phyloP scores from a whole-genome alignment of 2,888 invertebrate species.

The Halictus ligatus region DNA sequence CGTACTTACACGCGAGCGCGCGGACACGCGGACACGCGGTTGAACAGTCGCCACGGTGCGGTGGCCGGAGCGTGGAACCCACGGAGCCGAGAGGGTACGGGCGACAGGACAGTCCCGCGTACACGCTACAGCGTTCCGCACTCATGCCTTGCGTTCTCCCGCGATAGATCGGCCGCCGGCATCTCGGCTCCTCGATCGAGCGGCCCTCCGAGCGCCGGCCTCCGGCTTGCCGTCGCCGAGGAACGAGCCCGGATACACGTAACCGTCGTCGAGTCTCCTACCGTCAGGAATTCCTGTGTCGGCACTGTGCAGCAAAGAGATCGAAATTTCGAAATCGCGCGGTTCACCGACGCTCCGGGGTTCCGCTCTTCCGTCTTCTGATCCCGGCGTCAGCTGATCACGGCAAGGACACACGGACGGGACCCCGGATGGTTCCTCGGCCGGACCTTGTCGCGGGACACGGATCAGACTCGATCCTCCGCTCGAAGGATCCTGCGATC shows the following conservation, averaged over 20 bases:
- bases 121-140: conserved; percentile 79
- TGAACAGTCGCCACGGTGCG: conserved; percentile 52
- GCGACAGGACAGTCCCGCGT: conserved; percentile 82
- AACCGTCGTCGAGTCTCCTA: background rate
- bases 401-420: no score
- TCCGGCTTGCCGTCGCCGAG: conserved; percentile 26
- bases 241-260: conserved; percentile 1
- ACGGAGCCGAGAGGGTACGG: conserved; percentile 73
- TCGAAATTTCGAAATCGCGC: conserved; percentile 27
- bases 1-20: conserved; percentile 36
- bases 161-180: conserved; percentile 64
- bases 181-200: conserved; percentile 44
- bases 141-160: conserved; percentile 73
- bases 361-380: background rate
- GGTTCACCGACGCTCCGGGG: background rate
- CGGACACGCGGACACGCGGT: conserved; percentile 24
- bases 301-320: conserved; percentile 1
- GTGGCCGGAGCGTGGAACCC: conserved; percentile 74
- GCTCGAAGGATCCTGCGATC: conserved; percentile 1
- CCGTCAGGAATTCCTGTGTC: conserved; percentile 12
- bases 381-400: background rate
- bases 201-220: conserved; percentile 27
- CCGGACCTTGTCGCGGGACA: background rate
- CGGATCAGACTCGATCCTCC: background rate
- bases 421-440: background rate